These are phyloP conservation scores for Botia kubotai DNA, from an alignment of 2,797 vertebrate species.

Conservation along the genomic window DNA sequence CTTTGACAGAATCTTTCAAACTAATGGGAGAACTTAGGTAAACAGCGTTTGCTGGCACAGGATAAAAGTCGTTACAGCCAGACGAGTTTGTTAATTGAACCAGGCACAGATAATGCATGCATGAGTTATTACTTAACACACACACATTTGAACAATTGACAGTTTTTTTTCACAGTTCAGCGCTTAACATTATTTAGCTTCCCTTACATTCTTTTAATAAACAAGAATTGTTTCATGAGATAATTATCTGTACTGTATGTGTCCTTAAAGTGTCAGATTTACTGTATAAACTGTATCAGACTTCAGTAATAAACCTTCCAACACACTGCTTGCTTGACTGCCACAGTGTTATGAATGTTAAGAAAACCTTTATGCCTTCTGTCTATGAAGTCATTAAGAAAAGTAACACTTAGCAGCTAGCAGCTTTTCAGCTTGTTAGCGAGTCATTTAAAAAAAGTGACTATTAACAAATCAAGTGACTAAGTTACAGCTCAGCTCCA, in stretches of 20 bases:
- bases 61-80: neutral
- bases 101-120: neutral
- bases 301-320: neutral
- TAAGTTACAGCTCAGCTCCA: neutral
- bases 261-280: neutral
- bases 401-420: neutral
- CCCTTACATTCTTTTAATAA: neutral
- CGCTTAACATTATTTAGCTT: neutral
- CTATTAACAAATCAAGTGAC: neutral
- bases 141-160: neutral
- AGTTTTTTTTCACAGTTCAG: too few species aligned
- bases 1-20: neutral
- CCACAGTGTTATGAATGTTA: neutral
- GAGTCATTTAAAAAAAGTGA: neutral
- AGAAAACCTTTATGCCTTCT: neutral
- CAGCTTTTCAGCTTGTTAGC: neutral
- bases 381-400: neutral
- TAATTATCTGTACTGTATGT: neutral
- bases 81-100: neutral
- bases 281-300: neutral
- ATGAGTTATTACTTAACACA: neutral
- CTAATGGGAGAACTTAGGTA: neutral
- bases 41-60: neutral
- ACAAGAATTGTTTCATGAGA: neutral
- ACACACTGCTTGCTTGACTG: neutral